Evolutionary conservation across 2,797 vertebrate genomes (phyloP).

Genomic region (Sebastes glaucus): DNA sequence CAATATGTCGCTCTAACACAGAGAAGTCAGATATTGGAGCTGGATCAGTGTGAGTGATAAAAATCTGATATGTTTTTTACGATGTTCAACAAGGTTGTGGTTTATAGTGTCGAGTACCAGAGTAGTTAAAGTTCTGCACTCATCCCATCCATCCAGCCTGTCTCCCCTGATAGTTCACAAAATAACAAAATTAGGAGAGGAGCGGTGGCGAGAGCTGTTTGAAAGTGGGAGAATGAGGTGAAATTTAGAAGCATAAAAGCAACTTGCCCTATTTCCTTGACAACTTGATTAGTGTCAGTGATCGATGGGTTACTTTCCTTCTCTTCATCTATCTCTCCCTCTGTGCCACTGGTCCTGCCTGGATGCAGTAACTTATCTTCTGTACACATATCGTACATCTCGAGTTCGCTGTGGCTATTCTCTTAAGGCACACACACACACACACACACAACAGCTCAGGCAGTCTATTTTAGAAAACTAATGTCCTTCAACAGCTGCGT

Average conservation of each 20-base stretch:
- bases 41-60: not conserved
- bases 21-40: not conserved
- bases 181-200: not conserved
- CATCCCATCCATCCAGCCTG: not conserved
- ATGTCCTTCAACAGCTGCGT: not conserved
- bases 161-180: conserved; percentile 9
- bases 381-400: conserved; percentile 14
- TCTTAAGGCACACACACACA: not conserved
- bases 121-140: not conserved
- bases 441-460: not conserved
- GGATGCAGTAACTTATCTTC: conserved; percentile 20
- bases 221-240: not conserved
- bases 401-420: not conserved
- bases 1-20: not conserved
- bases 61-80: not conserved
- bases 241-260: conserved; percentile 43
- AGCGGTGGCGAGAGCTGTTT: not conserved
- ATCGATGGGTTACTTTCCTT: conserved; percentile 37
- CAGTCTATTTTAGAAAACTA: not conserved
- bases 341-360: conserved; percentile 28
- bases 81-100: not conserved
- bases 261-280: conserved; percentile 57
- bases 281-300: conserved; percentile 58
- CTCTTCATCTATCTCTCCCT: conserved; percentile 23
- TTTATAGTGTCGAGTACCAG: not conserved